Conservation (phyloP, 2,888 invertebrate species). For the Cheilosia scutellata region DNA sequence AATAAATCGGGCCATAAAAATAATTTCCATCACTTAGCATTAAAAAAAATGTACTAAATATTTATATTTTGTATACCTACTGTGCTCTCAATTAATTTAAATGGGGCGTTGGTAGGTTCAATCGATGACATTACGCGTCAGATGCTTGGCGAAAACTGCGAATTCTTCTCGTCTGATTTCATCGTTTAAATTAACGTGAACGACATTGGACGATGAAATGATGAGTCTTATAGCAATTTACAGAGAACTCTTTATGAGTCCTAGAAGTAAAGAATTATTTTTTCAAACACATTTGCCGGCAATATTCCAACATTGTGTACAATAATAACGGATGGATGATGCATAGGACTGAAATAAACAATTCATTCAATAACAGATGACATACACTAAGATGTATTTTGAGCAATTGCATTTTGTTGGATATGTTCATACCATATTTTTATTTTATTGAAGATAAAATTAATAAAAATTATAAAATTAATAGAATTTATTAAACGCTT, state of each 20-base stretch:
- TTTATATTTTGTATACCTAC: slow-evolving; percentile 22
- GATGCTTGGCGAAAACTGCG: slow-evolving; percentile 14
- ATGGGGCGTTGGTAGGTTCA: slow-evolving; percentile 1
- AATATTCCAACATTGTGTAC: slow-evolving; percentile 19
- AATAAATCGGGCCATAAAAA: slow-evolving; percentile 7
- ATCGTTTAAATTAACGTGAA: slow-evolving; percentile 55
- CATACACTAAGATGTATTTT: not conserved
- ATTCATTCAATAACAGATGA: not conserved
- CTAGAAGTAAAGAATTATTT: not conserved
- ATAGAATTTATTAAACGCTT: no score
- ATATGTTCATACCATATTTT: not conserved
- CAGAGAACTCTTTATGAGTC: slow-evolving; percentile 38
- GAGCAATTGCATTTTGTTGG: not conserved
- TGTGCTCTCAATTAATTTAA: slow-evolving; percentile 37
- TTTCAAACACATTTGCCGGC: slow-evolving; percentile 8
- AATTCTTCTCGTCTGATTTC: slow-evolving; percentile 47
- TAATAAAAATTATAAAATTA: no score
- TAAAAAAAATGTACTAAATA: slow-evolving; percentile 31
- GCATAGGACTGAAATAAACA: slow-evolving; percentile 45
- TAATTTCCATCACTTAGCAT: not conserved
- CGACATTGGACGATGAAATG: slow-evolving; percentile 25
- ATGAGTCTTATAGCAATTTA: slow-evolving; percentile 38
- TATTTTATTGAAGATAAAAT: no score
- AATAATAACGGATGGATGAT: slow-evolving; percentile 21
- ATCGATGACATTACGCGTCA: slow-evolving; percentile 13